Conservation (phyloP, 2,888 invertebrate species). For the Hoplodrina blanda region DNA sequence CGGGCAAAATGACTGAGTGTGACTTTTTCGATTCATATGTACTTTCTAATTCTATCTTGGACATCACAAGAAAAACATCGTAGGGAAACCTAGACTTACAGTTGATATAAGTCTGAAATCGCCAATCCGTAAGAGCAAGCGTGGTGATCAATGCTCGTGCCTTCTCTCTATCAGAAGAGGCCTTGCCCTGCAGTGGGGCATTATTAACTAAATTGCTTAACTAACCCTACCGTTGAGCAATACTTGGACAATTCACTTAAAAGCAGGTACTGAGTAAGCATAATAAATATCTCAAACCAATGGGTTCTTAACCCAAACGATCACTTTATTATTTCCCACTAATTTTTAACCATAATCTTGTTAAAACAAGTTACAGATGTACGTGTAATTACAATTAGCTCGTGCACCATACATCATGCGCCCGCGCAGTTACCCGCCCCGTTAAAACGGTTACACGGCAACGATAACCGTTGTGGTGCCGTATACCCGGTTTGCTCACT, state of each 20-base stretch:
- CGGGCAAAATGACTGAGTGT: no score
- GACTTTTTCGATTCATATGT: no score
- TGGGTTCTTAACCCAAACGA: constrained; percentile 6
- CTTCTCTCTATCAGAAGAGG: no score
- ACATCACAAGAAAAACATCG: no score
- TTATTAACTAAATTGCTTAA: no score
- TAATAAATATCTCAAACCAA: background rate
- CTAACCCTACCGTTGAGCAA: background rate
- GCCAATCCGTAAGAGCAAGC: no score
- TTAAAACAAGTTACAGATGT: constrained; percentile 53
- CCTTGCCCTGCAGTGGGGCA: no score
- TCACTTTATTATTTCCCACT: constrained; percentile 25
- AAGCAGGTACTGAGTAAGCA: constrained; percentile 3
- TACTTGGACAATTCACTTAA: background rate
- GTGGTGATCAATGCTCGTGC: no score
- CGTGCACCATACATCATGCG: constrained; percentile 43
- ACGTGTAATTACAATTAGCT: constrained; percentile 60
- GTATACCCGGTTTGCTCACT: constrained; percentile 41
- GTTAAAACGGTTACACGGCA: constrained; percentile 61
- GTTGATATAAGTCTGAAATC: no score
- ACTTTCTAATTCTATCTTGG: no score
- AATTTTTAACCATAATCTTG: constrained; percentile 47
- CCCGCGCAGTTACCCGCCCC: constrained; percentile 60
- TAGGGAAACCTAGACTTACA: no score
- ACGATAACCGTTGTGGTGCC: constrained; percentile 57